Evolutionary conservation across 1,140 invertebrate genomes (phyloP), one percentile per base, ranked within the genome.

Genomic region (Bicyclus anynana): DNA sequence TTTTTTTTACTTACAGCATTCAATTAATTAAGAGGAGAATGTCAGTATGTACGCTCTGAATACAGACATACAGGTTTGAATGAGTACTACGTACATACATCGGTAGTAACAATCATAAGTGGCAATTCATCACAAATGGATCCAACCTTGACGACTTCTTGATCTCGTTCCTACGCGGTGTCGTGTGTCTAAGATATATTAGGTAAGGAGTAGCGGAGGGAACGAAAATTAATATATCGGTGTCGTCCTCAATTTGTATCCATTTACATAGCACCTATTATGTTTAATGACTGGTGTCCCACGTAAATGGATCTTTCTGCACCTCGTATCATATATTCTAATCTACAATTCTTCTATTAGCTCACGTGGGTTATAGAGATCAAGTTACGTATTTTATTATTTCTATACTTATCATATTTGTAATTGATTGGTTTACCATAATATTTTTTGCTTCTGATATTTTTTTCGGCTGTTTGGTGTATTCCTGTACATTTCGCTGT

Each of bases 101-200:
- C 21, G 29, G 20, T 54, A 59, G 35, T 48, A 38, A 68, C 56
- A 50, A 57, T 65, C 67, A 65, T 75, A 67, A 69, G 63, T 72
- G 74, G 72, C 75, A 82, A 82, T 83, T 77, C 71, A 74, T 84
- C 70, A 77, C 64, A 81, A 84, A 87, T 87, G 72, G 80, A 82
- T 87, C 74, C 69, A 82, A 71, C 84, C 83, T 87, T 87, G 81
- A 69, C 74, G 69, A 76, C 78, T 78, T 78, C 77, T 85, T 84
- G 77, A 79, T 83, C 73, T 71, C 73, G 77, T 80, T 83, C 72
- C 80, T 83, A 77, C 78, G 78, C 77, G 60, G 67, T 80, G 74
- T 82, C 69, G 67, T 70, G 59, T 77, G 73, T 77, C 66, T 64
- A 62, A 67, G 62, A 69, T 69, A 56, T 77, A 83, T 84, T 78